Percentiles rank a stretch among this genome's conserved stretches.
These are phyloP conservation scores for Herpetotheres cachinnans DNA, from an alignment of 2,113 vertebrate species.

Conservation along the genomic window DNA sequence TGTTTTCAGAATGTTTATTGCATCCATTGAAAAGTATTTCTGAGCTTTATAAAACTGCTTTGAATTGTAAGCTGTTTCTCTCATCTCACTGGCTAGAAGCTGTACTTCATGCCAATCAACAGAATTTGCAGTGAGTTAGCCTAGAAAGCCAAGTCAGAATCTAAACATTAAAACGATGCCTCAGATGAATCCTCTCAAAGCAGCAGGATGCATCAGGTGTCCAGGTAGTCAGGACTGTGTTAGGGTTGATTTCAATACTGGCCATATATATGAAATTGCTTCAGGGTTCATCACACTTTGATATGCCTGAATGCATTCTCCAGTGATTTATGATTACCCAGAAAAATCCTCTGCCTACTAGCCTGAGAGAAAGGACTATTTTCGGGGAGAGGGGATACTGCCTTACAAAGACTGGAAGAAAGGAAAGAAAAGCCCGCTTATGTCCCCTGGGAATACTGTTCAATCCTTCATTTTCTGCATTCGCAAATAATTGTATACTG, in stretches of 20 bases:
- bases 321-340: background rate
- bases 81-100: background rate
- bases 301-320: background rate
- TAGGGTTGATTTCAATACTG: background rate
- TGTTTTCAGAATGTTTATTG: conserved; percentile 18
- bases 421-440: background rate
- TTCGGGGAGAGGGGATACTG: background rate
- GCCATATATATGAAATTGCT: background rate
- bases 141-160: background rate
- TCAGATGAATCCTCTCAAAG: background rate
- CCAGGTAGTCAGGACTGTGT: background rate
- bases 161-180: background rate
- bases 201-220: background rate
- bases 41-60: background rate
- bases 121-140: background rate
- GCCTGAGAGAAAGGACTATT: background rate
- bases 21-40: background rate
- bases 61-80: conserved; percentile 2
- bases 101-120: background rate
- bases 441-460: background rate
- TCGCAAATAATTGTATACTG: background rate
- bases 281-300: background rate
- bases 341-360: conserved; percentile 10
- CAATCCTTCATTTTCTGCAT: background rate
- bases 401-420: background rate